A percentile compares a stretch with the other conserved stretches of the same genome.
Evolutionary conservation across 2,888 invertebrate species (phyloP).

Genomic region (Schrankia costaestrigalis): DNA sequence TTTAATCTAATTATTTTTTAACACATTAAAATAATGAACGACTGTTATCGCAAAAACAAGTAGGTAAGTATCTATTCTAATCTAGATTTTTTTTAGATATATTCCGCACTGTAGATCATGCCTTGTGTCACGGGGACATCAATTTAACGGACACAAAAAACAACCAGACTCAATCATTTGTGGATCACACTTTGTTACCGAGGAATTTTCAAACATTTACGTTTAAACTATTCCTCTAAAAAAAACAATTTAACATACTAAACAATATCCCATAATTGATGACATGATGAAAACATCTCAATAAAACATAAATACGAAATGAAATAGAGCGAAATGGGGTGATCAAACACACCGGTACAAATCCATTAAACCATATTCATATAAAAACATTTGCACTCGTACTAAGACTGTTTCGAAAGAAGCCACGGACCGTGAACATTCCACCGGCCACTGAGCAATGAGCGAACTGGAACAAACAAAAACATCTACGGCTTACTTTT

Average conservation of each 20-base stretch:
- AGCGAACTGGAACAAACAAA: slow-evolving; percentile 63
- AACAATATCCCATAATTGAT: too few species aligned
- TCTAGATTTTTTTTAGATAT: too few species aligned
- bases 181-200: not conserved
- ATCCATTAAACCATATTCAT: slow-evolving; percentile 60
- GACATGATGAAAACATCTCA: too few species aligned
- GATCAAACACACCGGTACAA: slow-evolving; percentile 49
- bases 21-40: too few species aligned
- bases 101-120: too few species aligned
- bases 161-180: not conserved
- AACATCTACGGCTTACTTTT: slow-evolving; percentile 57
- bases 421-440: slow-evolving; percentile 75
- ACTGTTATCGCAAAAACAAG: too few species aligned
- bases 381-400: slow-evolving; percentile 78
- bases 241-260: too few species aligned
- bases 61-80: too few species aligned
- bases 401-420: slow-evolving; percentile 77
- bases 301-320: slow-evolving; percentile 13
- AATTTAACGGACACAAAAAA: not conserved
- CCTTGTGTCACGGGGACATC: too few species aligned
- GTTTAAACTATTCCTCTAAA: too few species aligned
- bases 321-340: slow-evolving; percentile 33
- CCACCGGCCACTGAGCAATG: slow-evolving; percentile 66
- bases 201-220: too few species aligned
- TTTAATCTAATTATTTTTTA: not conserved